Evolutionary conservation across 1,140 invertebrate species (phyloP).

Genomic region (Calephelis virginiensis): DNA sequence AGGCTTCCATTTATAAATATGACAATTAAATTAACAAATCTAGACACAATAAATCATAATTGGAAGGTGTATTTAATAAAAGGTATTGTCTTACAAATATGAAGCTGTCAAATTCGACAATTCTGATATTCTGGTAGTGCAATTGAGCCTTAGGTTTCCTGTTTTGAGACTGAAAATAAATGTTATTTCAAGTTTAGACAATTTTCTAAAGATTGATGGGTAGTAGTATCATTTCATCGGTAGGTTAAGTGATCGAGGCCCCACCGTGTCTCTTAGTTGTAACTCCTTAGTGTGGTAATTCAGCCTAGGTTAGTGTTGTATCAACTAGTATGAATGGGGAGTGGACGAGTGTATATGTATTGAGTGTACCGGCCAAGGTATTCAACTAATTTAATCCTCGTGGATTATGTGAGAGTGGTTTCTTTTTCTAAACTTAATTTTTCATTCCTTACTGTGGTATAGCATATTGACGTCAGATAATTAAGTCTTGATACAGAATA

Average conservation of each 20-base stretch:
- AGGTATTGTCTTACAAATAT: no score
- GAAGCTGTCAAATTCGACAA: no score
- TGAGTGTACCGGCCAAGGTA: constrained; percentile 46
- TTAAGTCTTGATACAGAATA: constrained; percentile 64
- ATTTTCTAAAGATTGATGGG: constrained; percentile 8
- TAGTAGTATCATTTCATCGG: background rate
- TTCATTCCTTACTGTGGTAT: constrained; percentile 76
- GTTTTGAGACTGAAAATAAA: no score
- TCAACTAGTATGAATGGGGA: constrained; percentile 51
- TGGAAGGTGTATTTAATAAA: no score
- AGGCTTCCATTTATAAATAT: no score
- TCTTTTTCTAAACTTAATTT: constrained; percentile 59
- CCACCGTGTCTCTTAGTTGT: constrained; percentile 46
- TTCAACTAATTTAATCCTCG: constrained; percentile 40
- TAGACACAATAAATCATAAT: no score
- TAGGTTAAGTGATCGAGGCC: constrained; percentile 6
- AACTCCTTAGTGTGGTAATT: constrained; percentile 65
- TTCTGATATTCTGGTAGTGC: no score
- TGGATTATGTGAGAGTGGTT: constrained; percentile 42
- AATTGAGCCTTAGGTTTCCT: no score
- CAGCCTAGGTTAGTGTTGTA: constrained; percentile 67
- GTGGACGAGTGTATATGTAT: constrained; percentile 43
- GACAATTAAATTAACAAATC: no score
- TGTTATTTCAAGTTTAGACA: background rate
- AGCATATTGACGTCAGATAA: constrained; percentile 66